Conservation (phyloP, 2,113 vertebrate genomes). For the Cettia cetti region DNA sequence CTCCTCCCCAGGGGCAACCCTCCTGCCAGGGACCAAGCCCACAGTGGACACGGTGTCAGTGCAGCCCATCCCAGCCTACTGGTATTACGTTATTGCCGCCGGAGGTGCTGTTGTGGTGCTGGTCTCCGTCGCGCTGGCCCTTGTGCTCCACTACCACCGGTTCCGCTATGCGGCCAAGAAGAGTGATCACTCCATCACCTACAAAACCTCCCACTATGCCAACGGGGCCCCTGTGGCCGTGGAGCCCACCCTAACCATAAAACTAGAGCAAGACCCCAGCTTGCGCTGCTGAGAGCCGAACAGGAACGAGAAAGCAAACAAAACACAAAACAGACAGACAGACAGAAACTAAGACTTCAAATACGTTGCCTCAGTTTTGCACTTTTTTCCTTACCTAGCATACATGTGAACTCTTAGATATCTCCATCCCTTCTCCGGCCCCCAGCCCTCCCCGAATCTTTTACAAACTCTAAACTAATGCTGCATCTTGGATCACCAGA, state of each 20-base stretch:
- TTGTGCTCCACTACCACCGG: constrained; percentile 94
- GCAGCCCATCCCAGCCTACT: constrained; percentile 94
- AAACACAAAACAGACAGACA: constrained; percentile 63
- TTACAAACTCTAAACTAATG: constrained; percentile 74
- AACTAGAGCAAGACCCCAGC: constrained; percentile 88
- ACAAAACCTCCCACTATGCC: constrained; percentile 92
- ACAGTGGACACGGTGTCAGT: constrained; percentile 97
- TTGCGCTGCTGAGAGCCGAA: constrained; percentile 83
- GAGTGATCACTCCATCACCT: constrained; percentile 97
- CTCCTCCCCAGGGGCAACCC: constrained; percentile 97
- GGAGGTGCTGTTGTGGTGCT: constrained; percentile 93
- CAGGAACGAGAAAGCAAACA: constrained; percentile 67
- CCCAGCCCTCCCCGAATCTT: neutral
- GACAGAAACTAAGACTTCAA: constrained; percentile 75
- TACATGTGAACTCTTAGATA: constrained; percentile 75
- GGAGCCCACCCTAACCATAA: constrained; percentile 93
- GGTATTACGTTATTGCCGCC: constrained; percentile 98
- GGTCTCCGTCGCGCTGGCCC: constrained; percentile 86
- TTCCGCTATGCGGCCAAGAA: constrained; percentile 96
- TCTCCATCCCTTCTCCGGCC: constrained; percentile 11
- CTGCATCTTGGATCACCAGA: constrained; percentile 79
- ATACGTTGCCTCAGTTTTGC: constrained; percentile 83
- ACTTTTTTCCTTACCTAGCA: constrained; percentile 80
- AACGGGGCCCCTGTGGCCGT: constrained; percentile 81
- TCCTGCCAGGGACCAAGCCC: constrained; percentile 92